These are phyloP conservation scores for Trematomus loennbergii DNA, from an alignment of 2,113 vertebrate genomes.

Conservation along the genomic window DNA sequence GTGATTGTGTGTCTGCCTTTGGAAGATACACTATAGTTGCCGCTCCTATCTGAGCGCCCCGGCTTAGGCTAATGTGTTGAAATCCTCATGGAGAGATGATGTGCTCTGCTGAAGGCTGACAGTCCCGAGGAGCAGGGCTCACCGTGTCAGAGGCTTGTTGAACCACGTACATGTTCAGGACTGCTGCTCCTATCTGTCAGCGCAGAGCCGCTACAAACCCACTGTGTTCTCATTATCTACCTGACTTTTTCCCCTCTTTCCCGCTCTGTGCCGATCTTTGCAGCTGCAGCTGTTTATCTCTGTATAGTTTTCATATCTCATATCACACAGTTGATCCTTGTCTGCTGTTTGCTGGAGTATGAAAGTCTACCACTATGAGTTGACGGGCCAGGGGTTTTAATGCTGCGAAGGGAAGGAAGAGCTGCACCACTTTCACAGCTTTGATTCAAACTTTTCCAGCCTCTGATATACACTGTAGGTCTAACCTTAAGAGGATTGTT, in stretches of 20 bases:
- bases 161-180: slow-evolving; percentile 71
- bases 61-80: slow-evolving; percentile 70
- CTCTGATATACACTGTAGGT: neutral
- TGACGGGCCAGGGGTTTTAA: slow-evolving; percentile 42
- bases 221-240: slow-evolving; percentile 74
- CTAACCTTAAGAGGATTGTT: neutral
- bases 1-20: slow-evolving; percentile 54
- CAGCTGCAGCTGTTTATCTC: slow-evolving; percentile 50
- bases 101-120: slow-evolving; percentile 72
- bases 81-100: slow-evolving; percentile 76
- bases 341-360: slow-evolving; percentile 54
- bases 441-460: slow-evolving; percentile 12
- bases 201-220: slow-evolving; percentile 49
- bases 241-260: slow-evolving; percentile 27
- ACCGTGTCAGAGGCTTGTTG: slow-evolving; percentile 68
- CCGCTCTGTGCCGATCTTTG: slow-evolving; percentile 13
- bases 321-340: slow-evolving; percentile 69
- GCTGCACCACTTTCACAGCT: slow-evolving; percentile 21
- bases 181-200: slow-evolving; percentile 69
- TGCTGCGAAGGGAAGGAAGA: slow-evolving; percentile 10
- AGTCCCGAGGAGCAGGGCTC: slow-evolving; percentile 63
- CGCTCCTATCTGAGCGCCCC: slow-evolving; percentile 37
- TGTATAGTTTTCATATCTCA: slow-evolving; percentile 68
- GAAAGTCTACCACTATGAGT: slow-evolving; percentile 47
- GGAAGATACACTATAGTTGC: slow-evolving; percentile 41